These are phyloP conservation scores for Lacerta agilis DNA, from an alignment of 2,797 vertebrate genomes.

Conservation along the genomic window DNA sequence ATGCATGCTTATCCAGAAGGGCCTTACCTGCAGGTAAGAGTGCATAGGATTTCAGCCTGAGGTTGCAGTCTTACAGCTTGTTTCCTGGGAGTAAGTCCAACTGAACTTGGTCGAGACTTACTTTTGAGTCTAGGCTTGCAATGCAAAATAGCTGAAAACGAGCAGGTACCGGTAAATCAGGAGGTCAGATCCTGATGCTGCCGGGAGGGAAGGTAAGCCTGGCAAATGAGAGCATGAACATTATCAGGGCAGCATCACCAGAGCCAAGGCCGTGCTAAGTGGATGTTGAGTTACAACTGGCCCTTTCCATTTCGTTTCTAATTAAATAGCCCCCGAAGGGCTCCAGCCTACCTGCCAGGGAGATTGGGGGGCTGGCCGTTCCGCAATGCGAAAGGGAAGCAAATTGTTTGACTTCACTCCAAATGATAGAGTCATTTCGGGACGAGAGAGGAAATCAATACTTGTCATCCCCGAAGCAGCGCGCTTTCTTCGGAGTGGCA, in stretches of 20 bases:
- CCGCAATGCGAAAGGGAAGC: slow-evolving; percentile 71
- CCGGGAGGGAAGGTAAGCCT: not conserved
- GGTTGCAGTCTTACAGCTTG: too few relatives aligned
- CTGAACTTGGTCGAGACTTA: too few relatives aligned
- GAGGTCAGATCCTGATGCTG: too few relatives aligned
- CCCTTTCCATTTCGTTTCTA: slow-evolving; percentile 73
- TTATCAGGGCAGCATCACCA: too few relatives aligned
- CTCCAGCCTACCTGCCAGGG: slow-evolving; percentile 69
- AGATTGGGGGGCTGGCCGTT: slow-evolving; percentile 65
- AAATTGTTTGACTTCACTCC: slow-evolving; percentile 72
- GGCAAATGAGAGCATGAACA: slow-evolving; percentile 38
- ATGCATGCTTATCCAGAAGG: not conserved
- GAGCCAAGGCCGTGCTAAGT: slow-evolving; percentile 22
- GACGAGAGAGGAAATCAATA: slow-evolving; percentile 81
- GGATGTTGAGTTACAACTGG: slow-evolving; percentile 75
- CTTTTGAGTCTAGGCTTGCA: too few relatives aligned
- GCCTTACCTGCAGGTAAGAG: not conserved
- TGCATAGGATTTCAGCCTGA: not conserved
- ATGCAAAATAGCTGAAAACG: not conserved
- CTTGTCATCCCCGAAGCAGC: slow-evolving; percentile 70
- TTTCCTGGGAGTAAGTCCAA: too few relatives aligned
- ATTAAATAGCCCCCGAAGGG: slow-evolving; percentile 77
- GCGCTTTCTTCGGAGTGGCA: slow-evolving; percentile 71
- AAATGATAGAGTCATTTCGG: slow-evolving; percentile 77
- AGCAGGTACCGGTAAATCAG: not conserved